These are phyloP conservation scores for Cyrtorhinus lividipennis DNA, from an alignment of 1,140 invertebrate species.

Conservation along the genomic window DNA sequence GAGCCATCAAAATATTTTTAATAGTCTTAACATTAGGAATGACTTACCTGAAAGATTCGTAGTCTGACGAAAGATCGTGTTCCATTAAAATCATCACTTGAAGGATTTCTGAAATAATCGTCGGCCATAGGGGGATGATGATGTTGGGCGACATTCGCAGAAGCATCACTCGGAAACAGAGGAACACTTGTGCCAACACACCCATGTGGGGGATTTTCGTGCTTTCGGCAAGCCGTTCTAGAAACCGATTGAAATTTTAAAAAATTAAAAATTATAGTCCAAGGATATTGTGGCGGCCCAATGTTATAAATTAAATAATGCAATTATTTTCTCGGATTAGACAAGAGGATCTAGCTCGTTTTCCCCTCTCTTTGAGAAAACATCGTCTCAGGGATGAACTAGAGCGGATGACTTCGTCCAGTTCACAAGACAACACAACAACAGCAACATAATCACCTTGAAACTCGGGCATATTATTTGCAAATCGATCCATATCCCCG, in stretches of 20 bases:
- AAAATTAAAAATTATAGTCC: background rate
- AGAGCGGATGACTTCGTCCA: too few relatives aligned
- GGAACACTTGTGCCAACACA: slow-evolving; percentile 76
- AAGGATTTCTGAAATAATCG: slow-evolving; percentile 85
- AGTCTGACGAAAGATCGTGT: slow-evolving; percentile 63
- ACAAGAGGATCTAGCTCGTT: too few relatives aligned
- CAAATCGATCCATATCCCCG: slow-evolving; percentile 83
- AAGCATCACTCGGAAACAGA: slow-evolving; percentile 80
- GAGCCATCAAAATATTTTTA: background rate
- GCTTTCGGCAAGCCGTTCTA: slow-evolving; percentile 77
- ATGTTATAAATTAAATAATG: too few relatives aligned
- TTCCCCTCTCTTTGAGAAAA: too few relatives aligned
- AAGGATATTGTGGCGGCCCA: too few relatives aligned
- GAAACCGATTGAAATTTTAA: slow-evolving; percentile 17
- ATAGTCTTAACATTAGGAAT: background rate
- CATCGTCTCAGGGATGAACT: too few relatives aligned
- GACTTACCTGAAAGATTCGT: slow-evolving; percentile 60
- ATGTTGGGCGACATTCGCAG: slow-evolving; percentile 73
- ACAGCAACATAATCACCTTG: slow-evolving; percentile 51
- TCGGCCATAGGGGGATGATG: slow-evolving; percentile 83
- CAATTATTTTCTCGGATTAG: too few relatives aligned
- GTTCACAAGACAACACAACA: background rate
- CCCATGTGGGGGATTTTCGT: slow-evolving; percentile 63
- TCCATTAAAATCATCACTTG: slow-evolving; percentile 84
- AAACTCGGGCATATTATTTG: slow-evolving; percentile 84